Evolutionary conservation across 2,113 vertebrate species (phyloP).

Genomic region (Heloderma charlesbogerti): DNA sequence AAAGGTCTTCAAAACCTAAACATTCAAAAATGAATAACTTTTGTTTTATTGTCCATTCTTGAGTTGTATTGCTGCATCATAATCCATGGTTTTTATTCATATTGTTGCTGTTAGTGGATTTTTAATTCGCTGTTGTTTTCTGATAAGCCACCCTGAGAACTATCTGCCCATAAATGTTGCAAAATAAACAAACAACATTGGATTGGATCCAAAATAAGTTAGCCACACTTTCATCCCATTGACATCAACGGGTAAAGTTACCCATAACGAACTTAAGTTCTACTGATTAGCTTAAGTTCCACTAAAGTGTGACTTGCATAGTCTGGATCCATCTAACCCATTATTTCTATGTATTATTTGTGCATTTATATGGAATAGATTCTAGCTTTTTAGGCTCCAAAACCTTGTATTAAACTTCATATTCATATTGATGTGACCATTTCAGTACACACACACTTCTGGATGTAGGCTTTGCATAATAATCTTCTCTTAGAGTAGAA

Average conservation of each 20-base stretch:
- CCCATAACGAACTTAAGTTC: background rate
- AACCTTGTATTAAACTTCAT: background rate
- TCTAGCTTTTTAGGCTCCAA: background rate
- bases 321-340: background rate
- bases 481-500: no score
- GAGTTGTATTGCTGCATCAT: background rate
- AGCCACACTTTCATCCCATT: no score
- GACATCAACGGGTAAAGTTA: background rate
- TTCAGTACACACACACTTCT: background rate
- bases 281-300: background rate
- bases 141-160: no score
- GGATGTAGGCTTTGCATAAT: background rate
- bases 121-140: no score
- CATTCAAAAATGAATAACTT: background rate
- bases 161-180: no score
- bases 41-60: background rate
- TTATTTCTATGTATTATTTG: background rate
- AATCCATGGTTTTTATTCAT: background rate
- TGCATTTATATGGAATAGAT: background rate
- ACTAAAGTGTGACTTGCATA: background rate
- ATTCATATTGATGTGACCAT: no score
- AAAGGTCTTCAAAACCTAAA: background rate
- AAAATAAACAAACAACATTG: no score
- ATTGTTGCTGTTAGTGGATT: background rate
- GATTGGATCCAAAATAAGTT: no score